Evolutionary conservation across 2,888 invertebrate genomes (phyloP), one percentile per base, ranked within the genome.

Genomic region (Diploptera punctata): DNA sequence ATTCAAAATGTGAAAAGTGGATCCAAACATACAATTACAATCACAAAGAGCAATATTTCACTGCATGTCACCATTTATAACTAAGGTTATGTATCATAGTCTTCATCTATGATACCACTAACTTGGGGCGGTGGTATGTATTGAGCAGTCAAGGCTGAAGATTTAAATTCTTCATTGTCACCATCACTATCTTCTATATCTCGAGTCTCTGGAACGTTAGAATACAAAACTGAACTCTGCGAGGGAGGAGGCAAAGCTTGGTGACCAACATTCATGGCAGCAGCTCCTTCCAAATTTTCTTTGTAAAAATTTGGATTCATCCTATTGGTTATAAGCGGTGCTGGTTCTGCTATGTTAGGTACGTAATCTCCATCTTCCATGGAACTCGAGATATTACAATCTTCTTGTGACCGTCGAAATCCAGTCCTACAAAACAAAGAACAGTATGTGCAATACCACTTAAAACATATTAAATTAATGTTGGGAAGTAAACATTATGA

Each of bases 21-120:
- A n/a, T n/a, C n/a, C n/a, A n/a, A n/a, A n/a, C n/a, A n/a, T n/a
- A n/a, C n/a, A n/a, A n/a, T n/a, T n/a, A n/a, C n/a, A n/a, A n/a
- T n/a, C n/a, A n/a, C n/a, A n/a, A n/a, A n/a, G n/a, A n/a, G n/a
- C n/a, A n/a, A n/a, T n/a, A n/a, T n/a, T n/a, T n/a, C n/a, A n/a
- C n/a, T n/a, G n/a, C n/a, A n/a, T n/a, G n/a, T n/a, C n/a, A n/a
- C 0, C 18, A 5, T 47, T 47, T 18, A n/a, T 4, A 47, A 47
- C 18, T 0, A 62, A 19, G 16, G 44, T 70, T 73, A 73, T 21
- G 73, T 73, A 19, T 73, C 73, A 54, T 73, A 73, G 44, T 73
- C 73, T 38, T 73, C 73, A 68, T 73, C 73, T 21, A 73, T 62
- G 18, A 29, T 18, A 16, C 19, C 18, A 33, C 61, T 47, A 38